Base-by-base conservation (phyloP, 2,888 invertebrate genomes). In the Campaea margaritaria region DNA sequence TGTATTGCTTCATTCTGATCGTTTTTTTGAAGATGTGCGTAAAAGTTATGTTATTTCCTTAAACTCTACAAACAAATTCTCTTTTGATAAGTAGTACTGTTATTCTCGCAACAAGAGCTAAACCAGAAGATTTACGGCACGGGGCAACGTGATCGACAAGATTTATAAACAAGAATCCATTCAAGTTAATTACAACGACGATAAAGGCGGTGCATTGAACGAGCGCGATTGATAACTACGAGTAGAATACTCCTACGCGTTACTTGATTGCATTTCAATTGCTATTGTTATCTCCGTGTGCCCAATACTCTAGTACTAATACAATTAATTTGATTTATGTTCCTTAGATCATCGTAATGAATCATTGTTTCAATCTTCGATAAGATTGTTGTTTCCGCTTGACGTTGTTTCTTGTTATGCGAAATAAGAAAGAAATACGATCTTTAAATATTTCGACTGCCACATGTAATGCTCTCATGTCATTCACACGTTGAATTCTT, bases 161-260 rank as follows among this genome's bases (percentile, higher is more conserved):
- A 75, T 82, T 76, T 78, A 76, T 76, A 75, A 76, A 79, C 73
- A 77, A 70, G 67, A 68, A 69, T 74, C 67, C 74, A 75, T 82
- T 79, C 70, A 78, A 73, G 69, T 75, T 80, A 79, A 80, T 81
- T 78, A 74, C 70, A 65, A 60, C 68, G 69, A 62, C 68, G 75
- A 80, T 78, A 81, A 79, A 64, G 68, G 63, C 67, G 54, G 79
- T 75, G 72, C 79, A 73, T 77, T 79, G 75, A 79, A 78, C 78
- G 76, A 65, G 69, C 72, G 66, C 61, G 63, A 67, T 75, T 74
- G 75, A 79, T 82, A 77, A 72, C 68, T 64, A n/a, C n/a, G n/a
- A n/a, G n/a, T n/a, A 68, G 69, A 72, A 70, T 72, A 70, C 73
- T 71, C 65, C 67, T 75, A 72, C 73, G 68, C 70, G 73, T 78